phyloP scores from a whole-genome alignment of 2,888 invertebrate genomes.

The Drosophila robusta region DNA sequence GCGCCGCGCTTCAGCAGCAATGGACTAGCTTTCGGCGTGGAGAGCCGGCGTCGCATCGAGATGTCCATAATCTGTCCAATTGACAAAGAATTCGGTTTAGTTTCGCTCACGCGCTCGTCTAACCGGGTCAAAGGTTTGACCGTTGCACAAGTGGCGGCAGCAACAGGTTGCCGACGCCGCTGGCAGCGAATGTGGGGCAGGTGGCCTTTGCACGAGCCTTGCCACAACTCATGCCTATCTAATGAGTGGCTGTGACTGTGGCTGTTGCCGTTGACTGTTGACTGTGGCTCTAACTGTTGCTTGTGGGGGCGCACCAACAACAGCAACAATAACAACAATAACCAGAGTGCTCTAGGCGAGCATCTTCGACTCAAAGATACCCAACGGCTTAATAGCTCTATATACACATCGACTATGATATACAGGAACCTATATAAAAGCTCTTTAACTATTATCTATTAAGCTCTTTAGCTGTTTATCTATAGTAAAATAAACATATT shows the following conservation, averaged over 20 bases:
- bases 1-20: constrained; percentile 87
- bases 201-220: constrained; percentile 71
- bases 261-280: constrained; percentile 1
- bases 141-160: constrained; percentile 44
- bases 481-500: too few species aligned
- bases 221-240: constrained; percentile 48
- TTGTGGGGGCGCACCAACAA: constrained; percentile 51
- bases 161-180: constrained; percentile 61
- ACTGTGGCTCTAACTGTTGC: constrained; percentile 14
- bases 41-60: constrained; percentile 90
- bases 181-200: constrained; percentile 64
- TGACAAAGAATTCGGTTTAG: constrained; percentile 20
- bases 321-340: constrained; percentile 28
- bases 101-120: constrained; percentile 33
- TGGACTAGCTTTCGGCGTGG: constrained; percentile 90
- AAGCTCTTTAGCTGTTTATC: too few species aligned
- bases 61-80: constrained; percentile 86
- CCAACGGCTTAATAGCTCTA: neutral
- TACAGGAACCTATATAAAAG: too few species aligned
- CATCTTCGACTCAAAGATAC: neutral
- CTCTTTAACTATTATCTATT: too few species aligned
- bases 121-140: constrained; percentile 63
- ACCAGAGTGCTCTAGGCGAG: neutral
- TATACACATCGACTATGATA: too few species aligned
- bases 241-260: constrained; percentile 36